These are phyloP conservation scores for Oryzias dopingdopingensis DNA, from an alignment of 2,797 vertebrate species.

Conservation along the genomic window DNA sequence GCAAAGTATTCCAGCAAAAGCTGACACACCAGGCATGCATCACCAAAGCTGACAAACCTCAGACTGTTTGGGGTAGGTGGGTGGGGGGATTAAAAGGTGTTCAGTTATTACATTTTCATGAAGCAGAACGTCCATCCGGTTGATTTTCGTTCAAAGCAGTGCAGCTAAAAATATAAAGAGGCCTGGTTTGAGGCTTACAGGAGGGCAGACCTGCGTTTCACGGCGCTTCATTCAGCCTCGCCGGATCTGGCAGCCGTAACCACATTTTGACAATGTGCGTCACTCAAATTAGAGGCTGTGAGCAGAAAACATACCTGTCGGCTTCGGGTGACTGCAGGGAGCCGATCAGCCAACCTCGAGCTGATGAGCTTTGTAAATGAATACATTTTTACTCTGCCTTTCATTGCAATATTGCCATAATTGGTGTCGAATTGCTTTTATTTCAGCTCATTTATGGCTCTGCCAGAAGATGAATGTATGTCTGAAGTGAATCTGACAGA, in stretches of 20 bases:
- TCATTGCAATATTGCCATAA: constrained; percentile 33
- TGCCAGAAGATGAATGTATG: constrained; percentile 41
- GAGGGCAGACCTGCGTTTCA: constrained; percentile 4
- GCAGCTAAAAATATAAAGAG: constrained; percentile 1
- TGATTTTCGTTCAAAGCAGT: constrained; percentile 8
- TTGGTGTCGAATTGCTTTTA: constrained; percentile 36
- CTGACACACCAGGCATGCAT: constrained; percentile 5
- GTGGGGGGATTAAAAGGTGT: background rate
- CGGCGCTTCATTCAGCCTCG: constrained; percentile 21
- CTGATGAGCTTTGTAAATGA: constrained; percentile 31
- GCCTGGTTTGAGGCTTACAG: constrained; percentile 14
- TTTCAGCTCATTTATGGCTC: constrained; percentile 17
- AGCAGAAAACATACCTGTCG: constrained; percentile 22
- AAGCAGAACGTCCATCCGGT: constrained; percentile 2
- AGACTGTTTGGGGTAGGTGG: background rate
- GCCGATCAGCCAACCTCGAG: constrained; percentile 10
- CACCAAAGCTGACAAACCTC: constrained; percentile 6
- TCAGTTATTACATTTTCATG: constrained; percentile 12
- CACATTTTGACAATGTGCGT: constrained; percentile 16
- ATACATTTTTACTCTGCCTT: constrained; percentile 22
- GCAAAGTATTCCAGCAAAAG: background rate
- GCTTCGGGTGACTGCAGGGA: constrained; percentile 19
- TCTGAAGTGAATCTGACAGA: constrained; percentile 41
- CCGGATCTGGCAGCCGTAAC: constrained; percentile 15
- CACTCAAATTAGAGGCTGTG: constrained; percentile 26